phyloP scores from a whole-genome alignment of 2,888 invertebrate genomes.

The Lithodes maja region DNA sequence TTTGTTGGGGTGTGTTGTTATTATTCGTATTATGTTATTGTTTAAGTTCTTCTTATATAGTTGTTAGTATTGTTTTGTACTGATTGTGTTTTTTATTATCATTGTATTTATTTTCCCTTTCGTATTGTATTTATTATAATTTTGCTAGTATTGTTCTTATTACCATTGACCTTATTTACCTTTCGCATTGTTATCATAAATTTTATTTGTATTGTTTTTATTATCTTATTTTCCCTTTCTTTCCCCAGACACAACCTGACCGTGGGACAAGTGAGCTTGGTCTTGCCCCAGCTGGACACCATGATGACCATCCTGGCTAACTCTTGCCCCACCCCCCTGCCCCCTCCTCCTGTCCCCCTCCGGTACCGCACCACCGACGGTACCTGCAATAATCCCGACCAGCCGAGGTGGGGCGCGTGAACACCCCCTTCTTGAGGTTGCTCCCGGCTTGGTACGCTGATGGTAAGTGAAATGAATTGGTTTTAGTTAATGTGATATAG shows the following conservation, averaged over 20 bases:
- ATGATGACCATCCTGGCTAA: conserved; percentile 61
- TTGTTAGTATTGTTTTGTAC: background rate
- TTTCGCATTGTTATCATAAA: background rate
- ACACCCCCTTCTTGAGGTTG: conserved; percentile 84
- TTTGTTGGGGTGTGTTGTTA: too few species aligned
- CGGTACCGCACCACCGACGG: conserved; percentile 85
- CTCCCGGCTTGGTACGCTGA: conserved; percentile 84
- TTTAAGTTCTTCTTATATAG: too few species aligned
- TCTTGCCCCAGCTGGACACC: conserved; percentile 66
- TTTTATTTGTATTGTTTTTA: background rate
- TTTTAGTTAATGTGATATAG: too few species aligned
- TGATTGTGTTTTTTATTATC: background rate
- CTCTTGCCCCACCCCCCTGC: conserved; percentile 65
- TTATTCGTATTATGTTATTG: too few species aligned
- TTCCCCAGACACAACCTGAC: conserved; percentile 64
- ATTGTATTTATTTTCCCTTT: background rate
- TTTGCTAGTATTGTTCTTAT: background rate
- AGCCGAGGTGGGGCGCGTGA: conserved; percentile 87
- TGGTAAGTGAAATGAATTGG: conserved; percentile 80
- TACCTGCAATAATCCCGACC: conserved; percentile 90
- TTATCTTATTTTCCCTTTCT: background rate
- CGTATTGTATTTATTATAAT: background rate
- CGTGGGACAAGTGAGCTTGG: conserved; percentile 68
- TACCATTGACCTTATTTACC: background rate
- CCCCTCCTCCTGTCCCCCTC: conserved; percentile 62